Percentiles rank a stretch among this genome's conserved stretches.
Conservation (phyloP, 1,140 invertebrate genomes). For the Yoshiicerus persimilis region DNA sequence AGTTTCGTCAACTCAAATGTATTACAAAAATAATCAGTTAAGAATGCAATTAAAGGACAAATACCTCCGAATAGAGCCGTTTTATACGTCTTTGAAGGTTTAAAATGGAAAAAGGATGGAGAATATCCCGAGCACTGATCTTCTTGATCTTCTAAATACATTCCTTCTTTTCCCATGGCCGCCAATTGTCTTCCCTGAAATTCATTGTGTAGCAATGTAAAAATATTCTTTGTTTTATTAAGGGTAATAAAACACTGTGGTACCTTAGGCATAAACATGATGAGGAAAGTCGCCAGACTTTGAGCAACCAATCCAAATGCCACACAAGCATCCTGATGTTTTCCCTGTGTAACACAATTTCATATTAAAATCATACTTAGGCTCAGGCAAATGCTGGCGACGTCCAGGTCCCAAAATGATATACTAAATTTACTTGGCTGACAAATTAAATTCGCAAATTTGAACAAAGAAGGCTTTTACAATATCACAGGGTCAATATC, state of each 20-base stretch:
- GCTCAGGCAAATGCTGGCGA: not conserved
- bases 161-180: conserved; percentile 78
- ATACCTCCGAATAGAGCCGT: conserved; percentile 42
- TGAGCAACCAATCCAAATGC: conserved; percentile 82
- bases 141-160: conserved; percentile 72
- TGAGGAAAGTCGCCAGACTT: conserved; percentile 77
- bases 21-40: not conserved
- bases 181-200: conserved; percentile 76
- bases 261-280: conserved; percentile 88
- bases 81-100: conserved; percentile 60
- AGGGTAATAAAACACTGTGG: not conserved
- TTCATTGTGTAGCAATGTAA: not conserved
- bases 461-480: no score
- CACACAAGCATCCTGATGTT: conserved; percentile 76
- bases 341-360: conserved; percentile 14
- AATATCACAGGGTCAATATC: no score
- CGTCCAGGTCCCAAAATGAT: no score
- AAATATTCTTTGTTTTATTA: not conserved
- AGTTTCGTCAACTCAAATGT: no score
- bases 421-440: no score
- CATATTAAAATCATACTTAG: not conserved
- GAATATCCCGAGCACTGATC: conserved; percentile 79
- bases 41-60: not conserved
- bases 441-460: no score
- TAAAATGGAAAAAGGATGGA: conserved; percentile 88